Percentiles rank a stretch among this genome's conserved stretches.
These are phyloP conservation scores for Neodiprion virginianus DNA, from an alignment of 1,140 invertebrate species.

Conservation along the genomic window DNA sequence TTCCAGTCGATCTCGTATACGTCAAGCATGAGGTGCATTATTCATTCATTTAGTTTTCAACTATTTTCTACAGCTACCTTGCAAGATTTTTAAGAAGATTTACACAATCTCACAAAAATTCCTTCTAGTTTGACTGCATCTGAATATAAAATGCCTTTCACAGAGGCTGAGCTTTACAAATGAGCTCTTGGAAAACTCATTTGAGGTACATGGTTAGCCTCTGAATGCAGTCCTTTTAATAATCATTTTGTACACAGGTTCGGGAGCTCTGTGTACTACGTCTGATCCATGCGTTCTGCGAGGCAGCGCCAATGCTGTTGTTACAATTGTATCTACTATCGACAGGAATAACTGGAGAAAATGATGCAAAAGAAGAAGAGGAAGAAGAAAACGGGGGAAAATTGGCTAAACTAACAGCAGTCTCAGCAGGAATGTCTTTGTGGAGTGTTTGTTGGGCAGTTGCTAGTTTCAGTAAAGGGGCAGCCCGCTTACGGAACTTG, in stretches of 20 bases:
- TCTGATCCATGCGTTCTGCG: conserved; percentile 85
- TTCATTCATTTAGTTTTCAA: too few species aligned
- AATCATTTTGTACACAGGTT: conserved; percentile 41
- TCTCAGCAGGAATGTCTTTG: conserved; percentile 81
- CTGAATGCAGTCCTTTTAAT: too few species aligned
- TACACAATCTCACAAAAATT: too few species aligned
- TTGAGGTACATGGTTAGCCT: too few species aligned
- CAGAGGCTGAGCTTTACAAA: too few species aligned
- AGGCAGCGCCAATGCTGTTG: conserved; percentile 86
- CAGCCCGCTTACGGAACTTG: conserved; percentile 76
- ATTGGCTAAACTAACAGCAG: conserved; percentile 78
- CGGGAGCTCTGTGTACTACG: conserved; percentile 79
- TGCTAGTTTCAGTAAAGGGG: conserved; percentile 89
- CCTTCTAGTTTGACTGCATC: too few species aligned
- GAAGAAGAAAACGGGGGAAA: conserved; percentile 46
- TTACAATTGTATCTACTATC: conserved; percentile 81
- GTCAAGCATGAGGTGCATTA: conserved; percentile 82
- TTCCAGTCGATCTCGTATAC: conserved; percentile 82
- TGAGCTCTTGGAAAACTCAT: too few species aligned
- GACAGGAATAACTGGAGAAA: conserved; percentile 50
- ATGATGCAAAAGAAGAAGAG: conserved; percentile 33
- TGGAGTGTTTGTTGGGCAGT: conserved; percentile 90
- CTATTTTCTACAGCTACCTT: too few species aligned
- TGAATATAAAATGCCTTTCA: too few species aligned
- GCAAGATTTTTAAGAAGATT: too few species aligned